Evolutionary conservation across 2,888 invertebrate genomes (phyloP).

Genomic region (Eubasilissa splendida): DNA sequence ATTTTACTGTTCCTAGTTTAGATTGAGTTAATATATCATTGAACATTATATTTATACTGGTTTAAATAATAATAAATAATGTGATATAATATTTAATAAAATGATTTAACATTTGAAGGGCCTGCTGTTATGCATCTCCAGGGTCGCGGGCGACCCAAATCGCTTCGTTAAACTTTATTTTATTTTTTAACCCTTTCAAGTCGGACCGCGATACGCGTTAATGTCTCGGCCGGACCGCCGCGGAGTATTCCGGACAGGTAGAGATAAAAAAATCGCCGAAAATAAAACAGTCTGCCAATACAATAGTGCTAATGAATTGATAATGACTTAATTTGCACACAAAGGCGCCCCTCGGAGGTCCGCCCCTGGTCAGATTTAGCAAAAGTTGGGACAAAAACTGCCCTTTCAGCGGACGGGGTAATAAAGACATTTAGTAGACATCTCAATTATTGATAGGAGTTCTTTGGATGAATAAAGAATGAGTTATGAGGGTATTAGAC

Average conservation of each 20-base stretch:
- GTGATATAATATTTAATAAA: no score
- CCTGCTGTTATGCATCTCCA: no score
- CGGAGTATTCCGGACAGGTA: neutral
- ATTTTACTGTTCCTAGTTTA: no score
- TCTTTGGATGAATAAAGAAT: no score
- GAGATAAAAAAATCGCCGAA: conserved; percentile 1
- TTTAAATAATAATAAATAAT: no score
- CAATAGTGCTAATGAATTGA: conserved; percentile 45
- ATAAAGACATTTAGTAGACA: conserved; percentile 22
- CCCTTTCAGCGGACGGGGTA: neutral
- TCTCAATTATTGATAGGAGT: neutral
- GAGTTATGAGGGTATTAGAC: no score
- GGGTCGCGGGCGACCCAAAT: neutral
- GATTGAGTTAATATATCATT: no score
- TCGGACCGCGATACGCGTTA: conserved; percentile 26
- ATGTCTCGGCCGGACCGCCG: conserved; percentile 30
- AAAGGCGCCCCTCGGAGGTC: conserved; percentile 28
- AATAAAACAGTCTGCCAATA: conserved; percentile 19
- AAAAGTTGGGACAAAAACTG: neutral
- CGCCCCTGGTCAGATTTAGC: conserved; percentile 20
- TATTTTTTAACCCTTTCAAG: conserved; percentile 6
- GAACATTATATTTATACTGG: no score
- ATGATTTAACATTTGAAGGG: no score
- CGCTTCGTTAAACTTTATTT: conserved; percentile 18
- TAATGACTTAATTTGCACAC: conserved; percentile 48